Evolutionary conservation across 2,113 vertebrate genomes (phyloP).

Genomic region (Holacanthus passer): DNA sequence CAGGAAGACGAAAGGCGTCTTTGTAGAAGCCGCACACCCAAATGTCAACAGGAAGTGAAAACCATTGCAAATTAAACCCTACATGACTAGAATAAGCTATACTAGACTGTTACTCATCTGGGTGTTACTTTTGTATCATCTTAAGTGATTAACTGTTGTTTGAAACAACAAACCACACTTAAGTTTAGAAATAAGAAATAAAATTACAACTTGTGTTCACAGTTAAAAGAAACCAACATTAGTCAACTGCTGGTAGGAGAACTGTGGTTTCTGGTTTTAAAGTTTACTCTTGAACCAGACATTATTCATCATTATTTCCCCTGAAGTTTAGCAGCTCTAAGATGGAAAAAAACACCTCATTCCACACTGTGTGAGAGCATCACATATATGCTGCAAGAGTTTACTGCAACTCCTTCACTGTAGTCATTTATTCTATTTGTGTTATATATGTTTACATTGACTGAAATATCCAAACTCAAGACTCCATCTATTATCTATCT

Average conservation of each 20-base stretch:
- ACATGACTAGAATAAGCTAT: background rate
- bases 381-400: background rate
- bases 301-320: too few species aligned
- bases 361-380: background rate
- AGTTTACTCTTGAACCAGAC: too few species aligned
- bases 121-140: background rate
- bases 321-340: background rate
- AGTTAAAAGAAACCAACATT: background rate
- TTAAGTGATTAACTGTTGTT: background rate
- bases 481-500: background rate
- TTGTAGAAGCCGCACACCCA: conserved; percentile 6
- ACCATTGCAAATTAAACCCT: background rate
- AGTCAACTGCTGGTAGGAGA: background rate
- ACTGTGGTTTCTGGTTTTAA: too few species aligned
- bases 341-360: conserved; percentile 9
- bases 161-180: background rate
- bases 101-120: background rate
- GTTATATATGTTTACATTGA: background rate
- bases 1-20: conserved; percentile 45
- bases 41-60: conserved; percentile 70
- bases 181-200: too few species aligned
- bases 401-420: background rate
- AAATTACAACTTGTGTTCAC: background rate
- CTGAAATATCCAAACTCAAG: background rate
- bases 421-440: too few species aligned